Base-by-base conservation (phyloP, 2,113 vertebrate species). In the Trogon melanurus region DNA sequence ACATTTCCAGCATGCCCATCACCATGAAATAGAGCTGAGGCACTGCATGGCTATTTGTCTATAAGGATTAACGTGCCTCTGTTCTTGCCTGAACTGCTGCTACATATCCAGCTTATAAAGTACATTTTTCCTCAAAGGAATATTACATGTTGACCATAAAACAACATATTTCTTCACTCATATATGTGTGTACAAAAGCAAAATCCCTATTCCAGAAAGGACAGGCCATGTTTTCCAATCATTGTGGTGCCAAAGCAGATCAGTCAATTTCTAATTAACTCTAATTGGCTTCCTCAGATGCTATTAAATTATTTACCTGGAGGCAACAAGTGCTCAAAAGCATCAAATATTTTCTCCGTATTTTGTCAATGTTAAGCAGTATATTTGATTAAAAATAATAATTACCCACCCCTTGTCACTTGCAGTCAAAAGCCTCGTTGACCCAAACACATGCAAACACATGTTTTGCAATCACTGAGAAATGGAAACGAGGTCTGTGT, bases 301-400 rank as follows among this genome's bases (percentile, higher is more conserved):
- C 73, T 94, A 83, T 92, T 89, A 91, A 78, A 89, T 95, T 92
- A 96, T 95, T 96, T 96, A 94, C 93, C 94, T 94, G 92, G 50
- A 83, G 53, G 65, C 93, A 91, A 89, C 75, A 90, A 29, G 74
- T 36, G 21, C 57, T 95, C 57, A 93, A 93, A 96, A 95, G 36
- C 57, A 79, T 70, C 47, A 66, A 88, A 79, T 65, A 91, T 95
- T 92, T 97, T 79, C 67, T 81, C 69, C 73, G 15, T 75, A 65
- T 34, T 83, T 91, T 75, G 62, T 54, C 93, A 95, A 91, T 47
- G 75, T 75, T 85, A 89, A 83, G 69, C 73, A 81, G 54, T 13
- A 38, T 22, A 82, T 75, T 60, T 69, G 62, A 78, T 85, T 80
- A 73, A 93, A 96, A 91, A 91, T 51, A 93, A 91, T 53, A 48